These are phyloP conservation scores for Cinara cedri DNA, from an alignment of 2,888 invertebrate genomes.

Conservation along the genomic window DNA sequence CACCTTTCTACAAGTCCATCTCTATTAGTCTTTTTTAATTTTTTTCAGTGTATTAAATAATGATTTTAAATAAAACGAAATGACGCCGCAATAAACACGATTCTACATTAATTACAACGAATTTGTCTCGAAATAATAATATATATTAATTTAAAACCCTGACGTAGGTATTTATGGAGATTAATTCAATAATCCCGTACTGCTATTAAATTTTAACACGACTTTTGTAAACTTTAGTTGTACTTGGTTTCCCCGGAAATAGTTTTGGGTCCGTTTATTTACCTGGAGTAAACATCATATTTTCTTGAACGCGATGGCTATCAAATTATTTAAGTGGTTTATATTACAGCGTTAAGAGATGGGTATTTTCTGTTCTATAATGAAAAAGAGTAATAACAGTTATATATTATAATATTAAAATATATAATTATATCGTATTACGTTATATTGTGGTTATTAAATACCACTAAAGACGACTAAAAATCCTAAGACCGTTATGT, in stretches of 20 bases:
- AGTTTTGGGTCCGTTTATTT: background rate
- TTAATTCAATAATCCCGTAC: too few relatives aligned
- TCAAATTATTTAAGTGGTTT: background rate
- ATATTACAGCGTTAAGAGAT: too few relatives aligned
- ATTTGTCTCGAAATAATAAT: too few relatives aligned
- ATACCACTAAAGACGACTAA: background rate
- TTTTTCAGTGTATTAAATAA: too few relatives aligned
- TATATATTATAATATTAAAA: too few relatives aligned
- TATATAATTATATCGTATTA: background rate
- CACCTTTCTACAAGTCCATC: too few relatives aligned
- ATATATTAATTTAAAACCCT: too few relatives aligned
- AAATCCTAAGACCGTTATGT: background rate
- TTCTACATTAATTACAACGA: too few relatives aligned
- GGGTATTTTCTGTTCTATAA: background rate
- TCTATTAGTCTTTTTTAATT: too few relatives aligned
- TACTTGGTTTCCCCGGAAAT: background rate
- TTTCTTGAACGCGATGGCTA: background rate
- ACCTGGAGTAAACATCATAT: background rate
- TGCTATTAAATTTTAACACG: background rate
- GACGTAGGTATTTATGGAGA: too few relatives aligned
- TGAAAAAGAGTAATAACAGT: background rate
- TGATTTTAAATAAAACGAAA: too few relatives aligned
- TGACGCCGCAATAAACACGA: too few relatives aligned
- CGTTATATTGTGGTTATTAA: background rate
- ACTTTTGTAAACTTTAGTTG: background rate